These are phyloP conservation scores for Epsilonema sp. DNA, from an alignment of 2,888 invertebrate genomes.

Conservation along the genomic window DNA sequence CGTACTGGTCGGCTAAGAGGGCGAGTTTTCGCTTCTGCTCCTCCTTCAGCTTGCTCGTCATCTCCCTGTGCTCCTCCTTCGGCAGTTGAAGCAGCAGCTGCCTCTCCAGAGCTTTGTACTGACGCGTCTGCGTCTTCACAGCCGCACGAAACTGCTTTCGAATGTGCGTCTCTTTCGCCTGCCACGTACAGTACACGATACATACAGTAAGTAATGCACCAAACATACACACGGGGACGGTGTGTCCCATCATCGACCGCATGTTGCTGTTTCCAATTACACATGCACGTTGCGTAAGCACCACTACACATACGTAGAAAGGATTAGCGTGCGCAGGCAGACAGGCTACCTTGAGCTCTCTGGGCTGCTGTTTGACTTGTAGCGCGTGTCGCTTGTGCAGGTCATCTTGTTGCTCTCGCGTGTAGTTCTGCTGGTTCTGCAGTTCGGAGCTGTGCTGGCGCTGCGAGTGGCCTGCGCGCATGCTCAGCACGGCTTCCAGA, in stretches of 20 bases:
- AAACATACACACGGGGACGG: no score
- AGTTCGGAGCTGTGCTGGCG: conserved; percentile 22
- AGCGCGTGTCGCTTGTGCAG: conserved; percentile 84
- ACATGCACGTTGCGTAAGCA: no score
- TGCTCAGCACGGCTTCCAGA: conserved; percentile 72
- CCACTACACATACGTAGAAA: no score
- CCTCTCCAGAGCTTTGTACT: conserved; percentile 93
- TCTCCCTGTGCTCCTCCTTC: conserved; percentile 67
- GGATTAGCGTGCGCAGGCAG: conserved; percentile 20
- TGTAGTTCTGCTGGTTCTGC: conserved; percentile 50
- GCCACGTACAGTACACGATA: no score
- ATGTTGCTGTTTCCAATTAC: no score
- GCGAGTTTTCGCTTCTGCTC: conserved; percentile 91
- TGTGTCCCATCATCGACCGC: no score
- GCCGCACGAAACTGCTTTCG: conserved; percentile 96
- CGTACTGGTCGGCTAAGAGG: conserved; percentile 87
- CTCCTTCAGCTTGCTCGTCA: conserved; percentile 81
- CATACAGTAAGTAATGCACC: no score
- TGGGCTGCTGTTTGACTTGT: conserved; percentile 92
- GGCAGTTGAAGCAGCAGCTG: conserved; percentile 81
- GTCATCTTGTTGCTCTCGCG: conserved; percentile 76
- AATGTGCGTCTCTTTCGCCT: conserved; percentile 97
- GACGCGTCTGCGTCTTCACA: conserved; percentile 92
- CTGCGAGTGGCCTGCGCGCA: conserved; percentile 17
- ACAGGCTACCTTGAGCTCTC: conserved; percentile 67